Base-by-base conservation (phyloP, 2,888 invertebrate genomes). In the Agrochola lychnidis region DNA sequence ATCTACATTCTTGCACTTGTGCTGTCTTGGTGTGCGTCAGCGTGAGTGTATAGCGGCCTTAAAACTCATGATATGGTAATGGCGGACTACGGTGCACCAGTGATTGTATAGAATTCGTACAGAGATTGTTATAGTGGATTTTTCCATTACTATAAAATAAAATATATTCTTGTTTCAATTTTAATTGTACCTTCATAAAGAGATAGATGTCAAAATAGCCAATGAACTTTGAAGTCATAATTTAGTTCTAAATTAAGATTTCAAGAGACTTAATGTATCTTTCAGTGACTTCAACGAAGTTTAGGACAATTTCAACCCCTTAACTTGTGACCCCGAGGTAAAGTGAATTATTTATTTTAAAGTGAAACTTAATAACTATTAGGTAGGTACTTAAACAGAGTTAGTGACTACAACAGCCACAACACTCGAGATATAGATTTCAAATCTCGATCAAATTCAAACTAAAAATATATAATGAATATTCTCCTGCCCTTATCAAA, bases 321-420 rank as follows among this genome's bases (percentile, higher is more conserved):
- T 64, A 53, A 83, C n/a, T 69, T 63, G 25, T 70, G 42, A 59
- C 36, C n/a, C n/a, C 42, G 40, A 57, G 62, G 51, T 70, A 40
- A 78, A 69, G 45, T 72, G 56, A 70, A 70, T 77, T 16, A 78
- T 72, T 73, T 62, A 70, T 71, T 66, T 70, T 57, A 48, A 76
- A 57, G 48, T 57, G 1, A 16, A 56, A 53, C 45, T 56, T 36
- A 74, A 14, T 48, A 66, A 42, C 45, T 51, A 42, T 63, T 57
- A 14, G 7, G 16, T 42, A 7, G 3, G 4, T 56, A 25, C 36
- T 30, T 56, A 36, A 5, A 66, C 22, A 42, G 36, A 68, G 40
- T 63, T 68, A 45, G 12, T 16, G 36, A 62, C 25, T 59, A 25
- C 16, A 9, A 42, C 14, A 3, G 19, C 1, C 45, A 53, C 22